Conservation (phyloP, 2,888 invertebrate genomes). For the Clivina fossor region DNA sequence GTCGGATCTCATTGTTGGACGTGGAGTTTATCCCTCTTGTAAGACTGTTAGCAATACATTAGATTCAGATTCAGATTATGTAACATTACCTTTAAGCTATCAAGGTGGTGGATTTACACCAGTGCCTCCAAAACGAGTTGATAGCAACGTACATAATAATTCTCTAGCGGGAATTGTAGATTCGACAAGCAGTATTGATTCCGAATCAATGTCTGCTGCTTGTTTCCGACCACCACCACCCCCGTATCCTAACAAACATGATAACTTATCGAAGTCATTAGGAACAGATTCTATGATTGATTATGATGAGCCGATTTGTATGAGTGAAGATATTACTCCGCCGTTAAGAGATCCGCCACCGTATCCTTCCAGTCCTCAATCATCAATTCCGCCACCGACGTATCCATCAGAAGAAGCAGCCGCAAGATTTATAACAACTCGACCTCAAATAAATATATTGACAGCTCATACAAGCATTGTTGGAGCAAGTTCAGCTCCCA, state of each 20-base stretch:
- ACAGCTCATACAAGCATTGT: conserved; percentile 76
- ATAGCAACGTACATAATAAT: conserved; percentile 60
- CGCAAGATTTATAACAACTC: conserved; percentile 75
- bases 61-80: conserved; percentile 89
- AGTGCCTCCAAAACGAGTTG: conserved; percentile 69
- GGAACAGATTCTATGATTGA: conserved; percentile 40
- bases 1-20: conserved; percentile 79
- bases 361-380: conserved; percentile 57
- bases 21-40: conserved; percentile 72
- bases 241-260: conserved; percentile 67
- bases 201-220: conserved; percentile 40
- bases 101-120: conserved; percentile 56
- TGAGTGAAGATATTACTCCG: conserved; percentile 40
- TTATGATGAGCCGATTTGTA: conserved; percentile 44
- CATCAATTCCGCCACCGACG: conserved; percentile 60
- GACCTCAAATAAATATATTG: conserved; percentile 74
- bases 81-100: conserved; percentile 65
- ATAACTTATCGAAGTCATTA: conserved; percentile 53
- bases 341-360: conserved; percentile 66
- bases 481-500: conserved; percentile 62
- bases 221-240: conserved; percentile 70
- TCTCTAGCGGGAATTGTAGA: conserved; percentile 55
- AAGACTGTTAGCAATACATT: conserved; percentile 83
- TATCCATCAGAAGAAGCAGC: conserved; percentile 70
- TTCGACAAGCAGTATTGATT: conserved; percentile 34